Conservation (phyloP, 2,888 invertebrate species). For the Cylindroiulus punctatus region DNA sequence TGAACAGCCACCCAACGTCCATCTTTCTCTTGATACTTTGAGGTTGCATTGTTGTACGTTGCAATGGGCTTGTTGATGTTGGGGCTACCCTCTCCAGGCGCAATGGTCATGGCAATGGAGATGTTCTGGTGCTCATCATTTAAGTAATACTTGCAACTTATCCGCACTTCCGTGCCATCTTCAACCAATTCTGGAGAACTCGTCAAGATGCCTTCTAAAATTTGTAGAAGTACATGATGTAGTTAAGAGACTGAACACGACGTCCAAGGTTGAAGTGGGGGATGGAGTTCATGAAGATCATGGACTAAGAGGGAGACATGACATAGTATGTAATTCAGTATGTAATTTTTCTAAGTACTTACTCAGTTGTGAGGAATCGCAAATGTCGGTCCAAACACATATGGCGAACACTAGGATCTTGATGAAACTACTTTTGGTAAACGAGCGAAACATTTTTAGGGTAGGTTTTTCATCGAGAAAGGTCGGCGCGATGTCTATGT, state of each 20-base stretch:
- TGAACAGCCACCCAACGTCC: background rate
- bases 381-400: too few relatives aligned
- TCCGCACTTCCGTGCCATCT: background rate
- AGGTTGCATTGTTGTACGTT: background rate
- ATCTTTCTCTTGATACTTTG: background rate
- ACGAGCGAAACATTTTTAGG: too few relatives aligned
- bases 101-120: background rate
- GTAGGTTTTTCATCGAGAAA: too few relatives aligned
- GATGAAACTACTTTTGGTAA: too few relatives aligned
- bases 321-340: too few relatives aligned
- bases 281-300: background rate
- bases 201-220: background rate
- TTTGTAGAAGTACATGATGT: background rate
- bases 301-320: background rate
- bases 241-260: too few relatives aligned
- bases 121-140: background rate
- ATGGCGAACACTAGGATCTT: too few relatives aligned
- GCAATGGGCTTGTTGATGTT: background rate
- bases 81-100: background rate
- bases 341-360: too few relatives aligned
- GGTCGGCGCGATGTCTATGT: too few relatives aligned
- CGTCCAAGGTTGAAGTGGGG: too few relatives aligned
- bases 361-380: too few relatives aligned
- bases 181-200: background rate
- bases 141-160: background rate